Evolutionary conservation across 2,888 invertebrate species (phyloP).

Genomic region (Limnephilus lunatus): DNA sequence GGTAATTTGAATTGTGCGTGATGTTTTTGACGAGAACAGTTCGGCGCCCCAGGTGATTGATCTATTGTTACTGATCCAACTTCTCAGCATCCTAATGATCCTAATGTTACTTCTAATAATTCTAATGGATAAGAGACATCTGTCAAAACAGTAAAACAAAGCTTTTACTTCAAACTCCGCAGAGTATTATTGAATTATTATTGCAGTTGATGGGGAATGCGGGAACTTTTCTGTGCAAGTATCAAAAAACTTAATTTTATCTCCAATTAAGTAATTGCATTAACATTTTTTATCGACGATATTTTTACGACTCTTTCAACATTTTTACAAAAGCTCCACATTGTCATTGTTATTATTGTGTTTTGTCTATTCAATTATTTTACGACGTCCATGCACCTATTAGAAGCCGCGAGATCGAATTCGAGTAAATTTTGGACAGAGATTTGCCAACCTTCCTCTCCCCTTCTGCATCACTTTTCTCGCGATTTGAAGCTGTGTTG

Average conservation of each 20-base stretch:
- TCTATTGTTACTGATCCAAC: background rate
- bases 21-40: background rate
- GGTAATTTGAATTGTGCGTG: constrained; percentile 18
- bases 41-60: background rate
- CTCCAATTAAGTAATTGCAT: background rate
- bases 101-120: background rate
- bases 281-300: background rate
- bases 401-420: too few relatives aligned
- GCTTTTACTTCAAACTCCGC: background rate
- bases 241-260: background rate
- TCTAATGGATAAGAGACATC: background rate
- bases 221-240: background rate
- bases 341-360: background rate
- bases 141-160: background rate
- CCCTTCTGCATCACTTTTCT: background rate
- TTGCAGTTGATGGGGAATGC: background rate
- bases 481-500: background rate
- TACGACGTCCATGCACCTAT: background rate
- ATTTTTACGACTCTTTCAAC: background rate
- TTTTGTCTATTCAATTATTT: background rate
- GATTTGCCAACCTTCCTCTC: background rate
- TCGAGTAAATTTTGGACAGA: background rate
- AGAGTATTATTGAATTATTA: background rate
- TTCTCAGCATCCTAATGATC: background rate
- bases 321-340: background rate